phyloP scores from a whole-genome alignment of 2,113 vertebrate species.

The Tragelaphus scriptus region DNA sequence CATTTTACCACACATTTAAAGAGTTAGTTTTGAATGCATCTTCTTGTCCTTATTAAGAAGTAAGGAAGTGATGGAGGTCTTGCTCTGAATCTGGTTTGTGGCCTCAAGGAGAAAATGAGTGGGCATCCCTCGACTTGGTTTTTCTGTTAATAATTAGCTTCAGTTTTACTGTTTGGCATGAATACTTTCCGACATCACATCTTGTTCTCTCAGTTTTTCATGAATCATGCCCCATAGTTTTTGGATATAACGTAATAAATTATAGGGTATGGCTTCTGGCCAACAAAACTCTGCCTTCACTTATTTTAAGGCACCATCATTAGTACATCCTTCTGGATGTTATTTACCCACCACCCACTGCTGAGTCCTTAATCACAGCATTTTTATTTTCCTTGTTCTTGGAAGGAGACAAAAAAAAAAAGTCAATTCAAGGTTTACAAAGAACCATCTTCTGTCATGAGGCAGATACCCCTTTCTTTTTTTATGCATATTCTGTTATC shows the following conservation, averaged over 20 bases:
- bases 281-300: slow-evolving; percentile 41
- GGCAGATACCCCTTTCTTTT: neutral
- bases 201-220: slow-evolving; percentile 44
- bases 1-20: neutral
- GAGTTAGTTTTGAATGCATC: neutral
- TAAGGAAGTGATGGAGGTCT: neutral
- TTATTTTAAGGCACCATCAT: slow-evolving; percentile 46
- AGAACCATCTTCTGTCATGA: neutral
- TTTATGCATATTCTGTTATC: neutral
- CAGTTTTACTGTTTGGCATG: neutral
- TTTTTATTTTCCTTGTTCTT: slow-evolving; percentile 11
- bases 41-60: neutral
- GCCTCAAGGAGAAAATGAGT: neutral
- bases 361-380: slow-evolving; percentile 39
- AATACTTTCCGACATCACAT: neutral
- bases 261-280: slow-evolving; percentile 38
- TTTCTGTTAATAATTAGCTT: slow-evolving; percentile 31
- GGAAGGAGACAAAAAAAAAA: neutral
- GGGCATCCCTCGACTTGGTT: neutral
- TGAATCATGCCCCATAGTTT: slow-evolving; percentile 49
- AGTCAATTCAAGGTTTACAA: neutral
- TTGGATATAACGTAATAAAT: slow-evolving; percentile 56
- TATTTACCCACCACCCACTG: slow-evolving; percentile 13
- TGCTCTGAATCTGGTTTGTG: neutral
- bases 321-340: slow-evolving; percentile 38